Evolutionary conservation across 2,888 invertebrate genomes (phyloP), one percentile per base, ranked within the genome.

Genomic region (Dynastes tityus): DNA sequence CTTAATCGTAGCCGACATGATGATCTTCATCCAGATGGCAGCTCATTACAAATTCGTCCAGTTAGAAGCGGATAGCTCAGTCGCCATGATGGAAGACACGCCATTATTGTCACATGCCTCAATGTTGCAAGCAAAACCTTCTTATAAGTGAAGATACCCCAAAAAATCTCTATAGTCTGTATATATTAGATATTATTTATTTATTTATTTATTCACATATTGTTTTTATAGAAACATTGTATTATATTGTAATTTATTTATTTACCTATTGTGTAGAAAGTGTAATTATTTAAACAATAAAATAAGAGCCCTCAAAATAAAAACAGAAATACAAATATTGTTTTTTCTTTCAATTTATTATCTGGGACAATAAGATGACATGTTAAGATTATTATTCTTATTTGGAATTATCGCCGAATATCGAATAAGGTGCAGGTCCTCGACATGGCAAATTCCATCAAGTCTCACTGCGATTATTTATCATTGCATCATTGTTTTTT

Each of bases 1-100:
- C 2, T 88, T 94, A 71, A 92, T 95, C 88, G 89, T 91, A 1
- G 85, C 91, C 0, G 94, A 94, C 73, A 95, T 95, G 91, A 83
- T 94, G 67, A 81, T 94, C 45, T 92, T 92, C 83, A 88, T 91
- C 55, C 88, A 89, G 76, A 91, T 92, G 91, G 89, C 90, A 1
- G 88, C 89, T 37, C 89, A 90, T 70, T 92, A 90, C 83, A 87
- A 88, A 77, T 88, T 88, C 81, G 88, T 88, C 6, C 85, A 87
- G 73, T 83, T 88, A 27, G 88, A 88, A 79, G 87, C 88, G 0
- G 88, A 89, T 76, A 89, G 89, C 82, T 87, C 87, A 0, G 84
- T 80, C 4, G 82, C 78, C 49, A 76, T 84, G 0, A 58, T 83
- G 63, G 76, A 79, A n/a, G 79, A 77, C 8, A 83, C 81, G 6